Evolutionary conservation across 35 echinoderm and acorn worm species (phyloP).

Genomic region (Apostichopus californicus): DNA sequence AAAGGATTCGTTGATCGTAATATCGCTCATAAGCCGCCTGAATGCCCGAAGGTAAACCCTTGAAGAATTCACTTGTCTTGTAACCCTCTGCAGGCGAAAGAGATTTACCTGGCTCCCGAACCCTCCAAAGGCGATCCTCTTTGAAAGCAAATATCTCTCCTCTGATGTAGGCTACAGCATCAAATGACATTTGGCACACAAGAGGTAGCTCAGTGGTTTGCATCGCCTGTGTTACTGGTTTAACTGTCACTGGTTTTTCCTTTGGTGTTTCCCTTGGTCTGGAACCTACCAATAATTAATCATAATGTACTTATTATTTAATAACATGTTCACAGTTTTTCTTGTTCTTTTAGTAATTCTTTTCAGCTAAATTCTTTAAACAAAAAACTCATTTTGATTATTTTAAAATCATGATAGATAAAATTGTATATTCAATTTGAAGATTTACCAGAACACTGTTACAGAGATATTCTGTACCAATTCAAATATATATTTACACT

Average conservation of each 20-base stretch:
- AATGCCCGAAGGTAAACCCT: constrained; percentile 63
- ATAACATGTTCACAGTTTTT: too few relatives aligned
- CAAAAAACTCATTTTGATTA: too few relatives aligned
- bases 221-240: not conserved
- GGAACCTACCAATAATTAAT: not conserved
- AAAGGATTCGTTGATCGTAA: constrained; percentile 75
- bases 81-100: constrained; percentile 57
- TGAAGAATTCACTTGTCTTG: constrained; percentile 62
- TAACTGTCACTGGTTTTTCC: not conserved
- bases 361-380: too few relatives aligned
- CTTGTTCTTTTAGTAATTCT: too few relatives aligned
- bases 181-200: constrained; percentile 60
- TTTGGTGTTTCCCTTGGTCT: not conserved
- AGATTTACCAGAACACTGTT: too few relatives aligned
- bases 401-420: too few relatives aligned
- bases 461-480: too few relatives aligned
- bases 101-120: constrained; percentile 36
- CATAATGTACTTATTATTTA: too few relatives aligned
- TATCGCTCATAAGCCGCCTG: constrained; percentile 89
- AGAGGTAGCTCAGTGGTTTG: constrained; percentile 32
- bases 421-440: too few relatives aligned
- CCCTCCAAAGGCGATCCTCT: constrained; percentile 75
- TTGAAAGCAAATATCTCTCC: constrained; percentile 85
- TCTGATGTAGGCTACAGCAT: constrained; percentile 70
- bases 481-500: too few relatives aligned